Base-by-base conservation (phyloP, 2,888 invertebrate species). In the Zaprionus bogoriensis region DNA sequence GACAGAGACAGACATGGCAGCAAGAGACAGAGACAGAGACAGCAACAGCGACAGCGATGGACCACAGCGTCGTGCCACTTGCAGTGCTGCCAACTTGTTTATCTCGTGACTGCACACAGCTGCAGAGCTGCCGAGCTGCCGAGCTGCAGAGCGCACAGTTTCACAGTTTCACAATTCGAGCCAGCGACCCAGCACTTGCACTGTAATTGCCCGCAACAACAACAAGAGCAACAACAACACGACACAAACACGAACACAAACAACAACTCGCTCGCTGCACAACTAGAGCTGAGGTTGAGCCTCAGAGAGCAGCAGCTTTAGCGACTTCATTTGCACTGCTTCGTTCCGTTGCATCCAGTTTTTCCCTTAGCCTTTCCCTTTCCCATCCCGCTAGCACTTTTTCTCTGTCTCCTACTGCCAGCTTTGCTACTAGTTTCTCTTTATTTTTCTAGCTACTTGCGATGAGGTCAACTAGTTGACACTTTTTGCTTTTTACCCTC, bases 81-180 rank as follows among this genome's bases (percentile, higher is more conserved):
- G 74, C 83, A 86, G 77, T 30, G 63, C 68, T 79, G 83, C 68
- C 83, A 86, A 77, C 86, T 81, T 83, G 80, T 79, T 86, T 86
- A 83, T 74, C 80, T 74, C 74, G 67, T 74, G 64, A 79, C 79
- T 76, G 83, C 82, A 81, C 74, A 68, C 38, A 57, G 28, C 28
- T 4, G 30, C 32, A 32, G 5, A 20, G 12, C n/a, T 30, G 22
- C 45, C n/a, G n/a, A n/a, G n/a, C n/a, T n/a, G n/a, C n/a, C n/a
- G n/a, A n/a, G n/a, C n/a, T n/a, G n/a, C n/a, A n/a, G n/a, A n/a
- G n/a, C n/a, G n/a, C n/a, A n/a, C n/a, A n/a, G n/a, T n/a, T 39
- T 27, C 48, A 61, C 61, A 60, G 52, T 74, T 74, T 57, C 75
- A n/a, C n/a, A 70, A 75, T 65, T 75, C 66, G 61, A 83, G 64